Conservation (phyloP, 37 sponge, comb jelly and placozoan species). For the Chondrilla cf. caribensis region DNA sequence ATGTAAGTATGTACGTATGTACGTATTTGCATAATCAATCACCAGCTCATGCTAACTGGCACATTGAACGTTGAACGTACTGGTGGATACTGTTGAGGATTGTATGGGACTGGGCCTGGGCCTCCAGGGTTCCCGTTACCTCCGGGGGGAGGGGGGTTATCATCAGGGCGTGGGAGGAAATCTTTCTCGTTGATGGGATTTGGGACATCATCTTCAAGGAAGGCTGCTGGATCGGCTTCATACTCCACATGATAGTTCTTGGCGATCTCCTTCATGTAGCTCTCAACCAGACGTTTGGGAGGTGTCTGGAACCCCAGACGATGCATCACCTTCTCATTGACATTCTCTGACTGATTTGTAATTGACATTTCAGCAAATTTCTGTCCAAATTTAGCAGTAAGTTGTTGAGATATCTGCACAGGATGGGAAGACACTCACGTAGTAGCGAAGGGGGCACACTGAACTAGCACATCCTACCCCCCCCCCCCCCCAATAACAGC, state of each 20-base stretch:
- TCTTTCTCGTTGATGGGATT: conserved; percentile 31
- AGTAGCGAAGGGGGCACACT: neutral
- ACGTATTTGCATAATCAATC: neutral
- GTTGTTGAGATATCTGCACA: conserved; percentile 74
- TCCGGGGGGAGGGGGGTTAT: conserved; percentile 10
- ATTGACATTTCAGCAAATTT: conserved; percentile 90
- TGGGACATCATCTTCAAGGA: conserved; percentile 53
- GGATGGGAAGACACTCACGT: too few species aligned
- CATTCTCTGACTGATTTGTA: conserved; percentile 76
- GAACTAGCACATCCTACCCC: neutral
- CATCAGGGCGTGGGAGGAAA: conserved; percentile 22
- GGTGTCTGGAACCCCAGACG: conserved; percentile 88
- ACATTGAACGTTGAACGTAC: neutral
- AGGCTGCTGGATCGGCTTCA: conserved; percentile 81
- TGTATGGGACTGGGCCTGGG: conserved; percentile 4
- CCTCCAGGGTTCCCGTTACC: neutral
- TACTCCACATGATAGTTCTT: conserved; percentile 89
- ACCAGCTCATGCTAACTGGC: neutral
- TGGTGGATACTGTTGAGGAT: conserved; percentile 20
- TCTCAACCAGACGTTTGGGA: conserved; percentile 81
- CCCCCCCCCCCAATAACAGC: too few species aligned
- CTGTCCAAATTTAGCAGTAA: conserved; percentile 92
- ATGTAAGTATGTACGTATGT: neutral
- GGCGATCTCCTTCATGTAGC: conserved; percentile 95
- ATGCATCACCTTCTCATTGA: conserved; percentile 92